These are phyloP conservation scores for Synanthedon andrenaeformis DNA, from an alignment of 2,888 invertebrate species.

Conservation along the genomic window DNA sequence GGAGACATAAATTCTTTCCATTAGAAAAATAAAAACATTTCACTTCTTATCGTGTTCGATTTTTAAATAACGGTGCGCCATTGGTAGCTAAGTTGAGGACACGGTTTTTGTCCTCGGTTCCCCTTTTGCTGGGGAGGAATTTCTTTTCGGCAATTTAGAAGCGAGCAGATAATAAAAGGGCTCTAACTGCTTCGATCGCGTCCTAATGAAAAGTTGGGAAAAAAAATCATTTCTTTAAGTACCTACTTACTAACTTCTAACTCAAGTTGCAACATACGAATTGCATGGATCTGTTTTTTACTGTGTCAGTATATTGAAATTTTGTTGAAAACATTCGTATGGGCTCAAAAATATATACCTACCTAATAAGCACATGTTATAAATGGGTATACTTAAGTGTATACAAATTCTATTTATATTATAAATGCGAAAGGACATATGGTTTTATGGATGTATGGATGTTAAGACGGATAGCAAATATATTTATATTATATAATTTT, in stretches of 20 bases:
- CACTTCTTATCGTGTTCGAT: conserved; percentile 66
- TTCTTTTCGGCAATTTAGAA: conserved; percentile 70
- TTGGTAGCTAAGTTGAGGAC: conserved; percentile 59
- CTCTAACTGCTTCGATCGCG: conserved; percentile 65
- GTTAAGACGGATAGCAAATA: too few relatives aligned
- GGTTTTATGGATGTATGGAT: too few relatives aligned
- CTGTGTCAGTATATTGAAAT: too few relatives aligned
- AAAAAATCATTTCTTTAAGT: conserved; percentile 31
- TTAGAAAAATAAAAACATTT: conserved; percentile 67
- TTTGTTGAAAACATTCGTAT: too few relatives aligned
- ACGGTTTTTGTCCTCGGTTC: conserved; percentile 59
- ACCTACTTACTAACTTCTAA: background rate
- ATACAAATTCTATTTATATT: too few relatives aligned
- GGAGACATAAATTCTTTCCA: conserved; percentile 61
- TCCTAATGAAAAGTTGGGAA: conserved; percentile 65
- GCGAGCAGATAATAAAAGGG: conserved; percentile 70
- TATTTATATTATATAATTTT: too few relatives aligned
- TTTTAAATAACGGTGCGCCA: conserved; percentile 66
- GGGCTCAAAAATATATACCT: too few relatives aligned
- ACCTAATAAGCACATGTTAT: too few relatives aligned
- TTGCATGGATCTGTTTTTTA: too few relatives aligned
- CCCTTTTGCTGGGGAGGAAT: conserved; percentile 58
- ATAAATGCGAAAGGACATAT: too few relatives aligned
- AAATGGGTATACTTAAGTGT: too few relatives aligned
- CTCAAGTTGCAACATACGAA: too few relatives aligned